A percentile compares a stretch with the other conserved stretches of the same genome.
phyloP scores from a whole-genome alignment of 92 coral and sea anemone genomes.

The Parazoanthus swiftii region DNA sequence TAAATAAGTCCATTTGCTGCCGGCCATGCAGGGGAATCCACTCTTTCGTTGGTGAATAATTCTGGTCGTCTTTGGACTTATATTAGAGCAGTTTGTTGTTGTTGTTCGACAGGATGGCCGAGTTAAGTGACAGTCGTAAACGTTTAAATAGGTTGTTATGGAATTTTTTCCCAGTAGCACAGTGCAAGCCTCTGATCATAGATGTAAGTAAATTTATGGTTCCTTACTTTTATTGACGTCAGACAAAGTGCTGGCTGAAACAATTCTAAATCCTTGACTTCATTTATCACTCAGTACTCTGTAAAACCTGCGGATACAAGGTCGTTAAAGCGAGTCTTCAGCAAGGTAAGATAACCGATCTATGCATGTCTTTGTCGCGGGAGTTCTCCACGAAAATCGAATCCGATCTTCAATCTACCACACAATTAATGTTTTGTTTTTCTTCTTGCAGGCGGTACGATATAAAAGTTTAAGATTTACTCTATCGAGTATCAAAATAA shows the following conservation, averaged over 20 bases:
- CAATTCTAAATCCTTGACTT: neutral
- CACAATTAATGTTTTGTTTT: neutral
- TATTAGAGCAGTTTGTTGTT: constrained; percentile 1
- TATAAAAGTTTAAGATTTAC: neutral
- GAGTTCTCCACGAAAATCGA: neutral
- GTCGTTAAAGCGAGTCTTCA: constrained; percentile 69
- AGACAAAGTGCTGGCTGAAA: neutral
- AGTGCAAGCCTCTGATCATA: constrained; percentile 50
- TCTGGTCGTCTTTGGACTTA: constrained; percentile 27
- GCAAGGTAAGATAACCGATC: constrained; percentile 65
- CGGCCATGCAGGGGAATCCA: constrained; percentile 4
- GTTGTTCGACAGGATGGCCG: constrained; percentile 22
- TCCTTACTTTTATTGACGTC: neutral
- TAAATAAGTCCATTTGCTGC: neutral
- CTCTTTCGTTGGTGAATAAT: neutral
- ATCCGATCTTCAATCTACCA: no score
- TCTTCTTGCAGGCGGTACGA: neutral
- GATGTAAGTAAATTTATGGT: constrained; percentile 41
- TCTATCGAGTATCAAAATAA: neutral
- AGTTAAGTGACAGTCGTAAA: constrained; percentile 2
- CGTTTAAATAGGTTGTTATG: constrained; percentile 24
- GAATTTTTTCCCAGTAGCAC: constrained; percentile 50
- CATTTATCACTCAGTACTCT: constrained; percentile 60
- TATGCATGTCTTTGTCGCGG: neutral
- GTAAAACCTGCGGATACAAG: constrained; percentile 89